Evolutionary conservation across 2,113 vertebrate species (phyloP).

Genomic region (Paradoxurus hermaphroditus): DNA sequence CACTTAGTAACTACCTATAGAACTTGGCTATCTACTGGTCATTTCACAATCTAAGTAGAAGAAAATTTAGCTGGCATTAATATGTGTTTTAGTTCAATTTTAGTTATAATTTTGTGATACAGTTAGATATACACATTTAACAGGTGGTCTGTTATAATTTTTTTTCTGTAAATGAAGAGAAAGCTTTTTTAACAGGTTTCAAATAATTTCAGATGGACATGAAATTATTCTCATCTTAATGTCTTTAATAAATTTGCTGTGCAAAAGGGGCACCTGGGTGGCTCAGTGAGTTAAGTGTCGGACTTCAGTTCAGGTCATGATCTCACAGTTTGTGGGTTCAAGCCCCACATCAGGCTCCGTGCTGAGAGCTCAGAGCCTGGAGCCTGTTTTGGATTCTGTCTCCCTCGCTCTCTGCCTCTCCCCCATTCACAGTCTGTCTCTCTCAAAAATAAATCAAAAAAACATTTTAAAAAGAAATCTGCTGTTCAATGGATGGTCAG

Average conservation of each 20-base stretch:
- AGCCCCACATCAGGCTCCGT: too few species aligned
- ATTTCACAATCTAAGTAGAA: constrained; percentile 15
- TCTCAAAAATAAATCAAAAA: too few species aligned
- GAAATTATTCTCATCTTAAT: not conserved
- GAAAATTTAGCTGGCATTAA: not conserved
- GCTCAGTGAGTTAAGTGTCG: too few species aligned
- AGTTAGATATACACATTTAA: not conserved
- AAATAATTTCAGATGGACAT: not conserved
- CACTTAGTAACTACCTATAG: constrained; percentile 63
- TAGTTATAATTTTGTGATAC: not conserved
- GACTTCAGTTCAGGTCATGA: too few species aligned
- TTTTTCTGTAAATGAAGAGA: not conserved
- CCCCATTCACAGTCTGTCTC: too few species aligned
- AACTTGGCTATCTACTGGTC: constrained; percentile 32
- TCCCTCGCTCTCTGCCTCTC: too few species aligned
- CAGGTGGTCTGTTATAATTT: not conserved
- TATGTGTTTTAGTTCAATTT: not conserved
- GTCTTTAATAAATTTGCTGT: not conserved
- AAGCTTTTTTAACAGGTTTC: not conserved
- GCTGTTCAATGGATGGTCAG: not conserved
- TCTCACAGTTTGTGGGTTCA: too few species aligned
- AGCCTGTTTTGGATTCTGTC: too few species aligned
- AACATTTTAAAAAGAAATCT: not conserved
- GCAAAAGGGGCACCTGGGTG: not conserved
- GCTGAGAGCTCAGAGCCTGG: too few species aligned